Percentiles rank a stretch among this genome's conserved stretches.
These are phyloP conservation scores for Neoascia interrupta DNA, from an alignment of 2,888 invertebrate genomes.

Conservation along the genomic window DNA sequence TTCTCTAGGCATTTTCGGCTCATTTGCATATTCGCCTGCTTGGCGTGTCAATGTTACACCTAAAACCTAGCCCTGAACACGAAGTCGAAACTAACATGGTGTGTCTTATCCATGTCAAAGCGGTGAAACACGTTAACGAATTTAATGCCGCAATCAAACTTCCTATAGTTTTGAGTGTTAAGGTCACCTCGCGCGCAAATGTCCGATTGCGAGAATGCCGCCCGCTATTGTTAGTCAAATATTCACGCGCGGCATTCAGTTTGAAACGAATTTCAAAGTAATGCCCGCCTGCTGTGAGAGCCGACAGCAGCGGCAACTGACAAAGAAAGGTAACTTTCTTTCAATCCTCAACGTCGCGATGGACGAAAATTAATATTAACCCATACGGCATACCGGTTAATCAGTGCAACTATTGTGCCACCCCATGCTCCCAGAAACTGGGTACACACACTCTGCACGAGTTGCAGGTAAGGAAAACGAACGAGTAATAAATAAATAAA, in stretches of 20 bases:
- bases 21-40: constrained; percentile 30
- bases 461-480: constrained; percentile 45
- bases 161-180: constrained; percentile 38
- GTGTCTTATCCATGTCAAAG: constrained; percentile 18
- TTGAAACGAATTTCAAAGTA: background rate
- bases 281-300: background rate
- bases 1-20: background rate
- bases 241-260: constrained; percentile 37
- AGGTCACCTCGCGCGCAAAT: constrained; percentile 33
- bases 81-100: constrained; percentile 1
- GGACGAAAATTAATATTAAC: constrained; percentile 25
- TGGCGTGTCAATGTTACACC: constrained; percentile 30
- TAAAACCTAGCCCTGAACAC: constrained; percentile 31
- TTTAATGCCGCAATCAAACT: constrained; percentile 25
- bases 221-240: constrained; percentile 7
- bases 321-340: constrained; percentile 44
- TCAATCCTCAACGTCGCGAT: constrained; percentile 2
- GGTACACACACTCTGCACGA: background rate
- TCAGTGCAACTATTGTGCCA: constrained; percentile 47
- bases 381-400: constrained; percentile 32
- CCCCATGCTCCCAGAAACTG: constrained; percentile 23
- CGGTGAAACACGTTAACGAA: constrained; percentile 22
- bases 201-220: constrained; percentile 25
- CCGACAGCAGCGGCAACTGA: constrained; percentile 8
- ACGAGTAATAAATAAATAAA: constrained; percentile 44